Conservation (phyloP, 2,113 vertebrate species). For the Pycnonotus jocosus region DNA sequence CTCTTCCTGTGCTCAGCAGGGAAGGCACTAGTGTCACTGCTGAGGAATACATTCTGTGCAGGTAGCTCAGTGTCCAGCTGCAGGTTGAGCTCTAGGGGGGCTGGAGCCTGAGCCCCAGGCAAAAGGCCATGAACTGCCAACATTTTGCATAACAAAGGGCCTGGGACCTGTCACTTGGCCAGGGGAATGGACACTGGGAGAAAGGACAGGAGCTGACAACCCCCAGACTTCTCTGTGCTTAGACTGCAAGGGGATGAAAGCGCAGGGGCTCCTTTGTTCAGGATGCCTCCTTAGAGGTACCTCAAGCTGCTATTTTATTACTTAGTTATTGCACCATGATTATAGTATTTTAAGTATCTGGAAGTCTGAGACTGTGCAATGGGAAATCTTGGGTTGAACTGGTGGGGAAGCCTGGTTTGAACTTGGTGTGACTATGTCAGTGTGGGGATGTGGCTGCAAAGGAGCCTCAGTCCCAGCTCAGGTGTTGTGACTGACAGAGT, state of each 20-base stretch:
- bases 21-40: neutral
- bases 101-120: neutral
- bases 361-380: accelerated
- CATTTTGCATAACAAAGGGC: neutral
- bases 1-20: neutral
- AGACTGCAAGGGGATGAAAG: neutral
- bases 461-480: neutral
- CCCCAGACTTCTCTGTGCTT: neutral
- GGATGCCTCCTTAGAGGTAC: neutral
- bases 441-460: accelerated
- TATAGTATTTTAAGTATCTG: neutral
- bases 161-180: neutral
- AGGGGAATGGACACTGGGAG: neutral
- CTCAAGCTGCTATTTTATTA: neutral
- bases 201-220: accelerated
- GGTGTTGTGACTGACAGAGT: neutral
- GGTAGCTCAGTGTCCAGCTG: neutral
- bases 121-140: neutral
- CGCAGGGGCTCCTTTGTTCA: neutral
- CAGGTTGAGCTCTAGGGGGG: neutral
- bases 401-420: neutral
- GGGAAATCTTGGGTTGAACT: neutral
- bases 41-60: neutral
- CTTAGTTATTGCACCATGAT: neutral
- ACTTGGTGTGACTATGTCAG: neutral